A percentile compares a stretch with the other conserved stretches of the same genome.
These are phyloP conservation scores for Plecotus auritus DNA, from an alignment of 2,113 vertebrate genomes.

Conservation along the genomic window DNA sequence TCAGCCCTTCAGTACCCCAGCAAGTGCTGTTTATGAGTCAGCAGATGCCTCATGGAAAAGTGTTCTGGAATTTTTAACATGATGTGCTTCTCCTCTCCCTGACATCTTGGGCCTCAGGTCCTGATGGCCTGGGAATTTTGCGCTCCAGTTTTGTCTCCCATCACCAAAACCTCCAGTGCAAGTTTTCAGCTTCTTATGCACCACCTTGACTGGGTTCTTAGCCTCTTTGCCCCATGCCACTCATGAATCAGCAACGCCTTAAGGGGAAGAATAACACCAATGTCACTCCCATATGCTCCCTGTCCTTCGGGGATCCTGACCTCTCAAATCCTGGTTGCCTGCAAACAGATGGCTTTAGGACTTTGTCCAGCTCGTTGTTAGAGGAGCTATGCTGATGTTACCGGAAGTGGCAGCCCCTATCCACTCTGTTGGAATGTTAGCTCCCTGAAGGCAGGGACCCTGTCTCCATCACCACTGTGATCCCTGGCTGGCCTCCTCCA, in stretches of 20 bases:
- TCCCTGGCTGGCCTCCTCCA: not conserved
- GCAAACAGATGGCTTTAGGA: not conserved
- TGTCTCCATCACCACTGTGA: not conserved
- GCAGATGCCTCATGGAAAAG: not conserved
- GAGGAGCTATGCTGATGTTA: too few species aligned
- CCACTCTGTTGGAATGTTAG: not conserved
- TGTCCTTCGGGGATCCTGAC: not conserved
- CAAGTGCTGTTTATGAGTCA: rapidly evolving
- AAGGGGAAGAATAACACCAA: not conserved
- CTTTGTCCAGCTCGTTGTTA: not conserved
- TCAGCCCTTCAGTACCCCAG: not conserved
- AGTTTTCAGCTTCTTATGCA: not conserved
- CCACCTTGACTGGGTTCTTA: not conserved
- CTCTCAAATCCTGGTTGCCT: not conserved
- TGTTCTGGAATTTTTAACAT: not conserved
- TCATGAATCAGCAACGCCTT: not conserved
- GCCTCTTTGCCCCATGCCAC: not conserved
- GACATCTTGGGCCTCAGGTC: not conserved
- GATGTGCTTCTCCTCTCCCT: not conserved
- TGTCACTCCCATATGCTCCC: not conserved
- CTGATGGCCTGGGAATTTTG: not conserved
- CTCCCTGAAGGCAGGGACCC: not conserved
- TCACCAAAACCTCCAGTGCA: not conserved
- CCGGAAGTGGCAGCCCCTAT: not conserved
- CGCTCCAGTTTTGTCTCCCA: not conserved